Conservation (phyloP, 2,888 invertebrate species). For the Synanthedon myopaeformis region DNA sequence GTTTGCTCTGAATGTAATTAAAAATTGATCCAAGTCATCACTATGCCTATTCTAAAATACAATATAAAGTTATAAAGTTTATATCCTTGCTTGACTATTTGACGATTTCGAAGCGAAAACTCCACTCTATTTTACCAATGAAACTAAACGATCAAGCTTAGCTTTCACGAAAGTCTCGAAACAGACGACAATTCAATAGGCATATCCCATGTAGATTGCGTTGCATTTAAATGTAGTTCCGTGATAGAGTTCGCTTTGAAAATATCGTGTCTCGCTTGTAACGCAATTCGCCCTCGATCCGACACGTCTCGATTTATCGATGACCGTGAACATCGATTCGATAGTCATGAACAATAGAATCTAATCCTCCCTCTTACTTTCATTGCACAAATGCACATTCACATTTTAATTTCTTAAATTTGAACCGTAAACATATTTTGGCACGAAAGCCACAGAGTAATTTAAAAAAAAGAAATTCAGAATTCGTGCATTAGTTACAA, state of each 20-base stretch:
- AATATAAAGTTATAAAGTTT: too few species aligned
- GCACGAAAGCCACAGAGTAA: too few species aligned
- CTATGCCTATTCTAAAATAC: too few species aligned
- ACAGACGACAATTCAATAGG: not conserved
- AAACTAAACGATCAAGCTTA: not conserved
- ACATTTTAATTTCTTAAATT: conserved; percentile 1
- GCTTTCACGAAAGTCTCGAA: not conserved
- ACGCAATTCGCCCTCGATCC: conserved; percentile 10
- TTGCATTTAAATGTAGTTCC: conserved; percentile 6
- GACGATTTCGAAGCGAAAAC: too few species aligned
- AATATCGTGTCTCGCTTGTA: not conserved
- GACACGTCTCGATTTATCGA: conserved; percentile 18
- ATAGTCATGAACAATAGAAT: conserved; percentile 21
- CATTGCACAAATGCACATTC: conserved; percentile 5
- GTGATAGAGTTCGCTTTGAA: conserved; percentile 15
- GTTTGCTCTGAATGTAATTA: too few species aligned
- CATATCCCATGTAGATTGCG: not conserved
- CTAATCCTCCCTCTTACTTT: conserved; percentile 32
- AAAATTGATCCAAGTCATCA: too few species aligned
- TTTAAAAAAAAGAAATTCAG: too few species aligned
- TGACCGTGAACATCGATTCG: conserved; percentile 34
- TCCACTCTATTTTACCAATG: not conserved
- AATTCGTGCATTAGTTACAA: too few species aligned
- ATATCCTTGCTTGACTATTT: too few species aligned
- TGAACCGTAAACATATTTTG: too few species aligned